Conservation (phyloP, 1,140 invertebrate genomes). For the Lordiphosa mommai region DNA sequence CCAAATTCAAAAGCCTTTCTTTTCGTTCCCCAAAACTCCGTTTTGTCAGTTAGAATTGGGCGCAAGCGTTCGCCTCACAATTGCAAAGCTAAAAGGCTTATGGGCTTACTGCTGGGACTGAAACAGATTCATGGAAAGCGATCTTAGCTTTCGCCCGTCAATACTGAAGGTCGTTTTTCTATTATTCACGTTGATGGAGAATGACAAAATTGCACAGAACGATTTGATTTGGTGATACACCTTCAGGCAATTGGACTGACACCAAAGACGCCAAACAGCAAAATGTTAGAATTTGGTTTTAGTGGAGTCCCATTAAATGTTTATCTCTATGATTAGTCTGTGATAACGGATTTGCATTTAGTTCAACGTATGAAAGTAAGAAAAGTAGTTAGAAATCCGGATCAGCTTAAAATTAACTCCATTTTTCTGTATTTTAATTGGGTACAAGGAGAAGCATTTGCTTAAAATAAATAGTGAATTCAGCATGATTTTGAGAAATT, state of each 20-base stretch:
- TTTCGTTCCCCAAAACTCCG: conserved; percentile 34
- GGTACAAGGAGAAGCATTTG: too few species aligned
- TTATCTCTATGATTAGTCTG: conserved; percentile 23
- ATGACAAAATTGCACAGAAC: conserved; percentile 37
- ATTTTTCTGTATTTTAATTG: too few species aligned
- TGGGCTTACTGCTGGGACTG: conserved; percentile 39
- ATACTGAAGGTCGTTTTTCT: conserved; percentile 61
- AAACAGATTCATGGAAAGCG: conserved; percentile 46
- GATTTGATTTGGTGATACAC: conserved; percentile 27
- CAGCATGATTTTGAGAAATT: too few species aligned
- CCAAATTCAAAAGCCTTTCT: conserved; percentile 65
- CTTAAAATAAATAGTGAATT: too few species aligned
- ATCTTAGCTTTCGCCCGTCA: conserved; percentile 52
- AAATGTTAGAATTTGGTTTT: conserved; percentile 37
- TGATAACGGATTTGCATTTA: conserved; percentile 9
- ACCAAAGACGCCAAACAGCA: conserved; percentile 17
- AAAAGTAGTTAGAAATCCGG: too few species aligned
- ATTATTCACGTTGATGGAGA: conserved; percentile 27
- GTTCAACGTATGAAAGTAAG: too few species aligned
- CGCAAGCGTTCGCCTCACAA: conserved; percentile 46
- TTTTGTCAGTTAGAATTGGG: conserved; percentile 73
- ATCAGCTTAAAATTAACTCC: too few species aligned
- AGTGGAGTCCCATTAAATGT: conserved; percentile 29
- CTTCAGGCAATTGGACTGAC: conserved; percentile 22
- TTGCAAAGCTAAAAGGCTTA: conserved; percentile 76